Percentiles rank a stretch among this genome's conserved stretches.
Conservation (phyloP, 2,113 vertebrate genomes). For the Chionomys nivalis region DNA sequence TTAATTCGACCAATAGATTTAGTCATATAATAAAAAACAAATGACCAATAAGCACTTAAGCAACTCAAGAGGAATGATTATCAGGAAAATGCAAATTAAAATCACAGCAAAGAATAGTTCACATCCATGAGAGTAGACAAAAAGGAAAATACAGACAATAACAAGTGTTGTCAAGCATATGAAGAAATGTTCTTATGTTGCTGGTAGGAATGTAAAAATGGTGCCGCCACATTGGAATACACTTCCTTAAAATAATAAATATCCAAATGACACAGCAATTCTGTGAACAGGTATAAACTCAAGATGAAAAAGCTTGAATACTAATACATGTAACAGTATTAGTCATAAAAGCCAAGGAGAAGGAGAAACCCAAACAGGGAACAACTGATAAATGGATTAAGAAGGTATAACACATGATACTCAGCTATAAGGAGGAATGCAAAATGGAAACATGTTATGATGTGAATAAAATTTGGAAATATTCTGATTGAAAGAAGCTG, state of each 20-base stretch:
- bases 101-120: neutral
- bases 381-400: neutral
- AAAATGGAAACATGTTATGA: neutral
- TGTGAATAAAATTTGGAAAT: neutral
- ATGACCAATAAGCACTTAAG: neutral
- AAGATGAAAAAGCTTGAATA: neutral
- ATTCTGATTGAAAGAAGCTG: neutral
- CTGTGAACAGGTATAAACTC: neutral
- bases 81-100: neutral
- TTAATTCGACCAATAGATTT: neutral
- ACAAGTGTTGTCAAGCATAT: neutral
- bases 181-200: neutral
- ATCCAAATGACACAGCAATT: neutral
- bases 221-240: neutral
- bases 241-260: neutral
- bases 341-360: neutral
- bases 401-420: neutral
- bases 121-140: neutral
- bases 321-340: neutral
- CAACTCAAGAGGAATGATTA: neutral
- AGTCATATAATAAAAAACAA: neutral
- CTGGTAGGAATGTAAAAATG: neutral
- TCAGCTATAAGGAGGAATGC: neutral
- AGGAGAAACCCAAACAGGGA: neutral
- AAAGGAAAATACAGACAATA: neutral